Evolutionary conservation across 1,140 invertebrate genomes (phyloP).

Genomic region (Euwallacea similis): DNA sequence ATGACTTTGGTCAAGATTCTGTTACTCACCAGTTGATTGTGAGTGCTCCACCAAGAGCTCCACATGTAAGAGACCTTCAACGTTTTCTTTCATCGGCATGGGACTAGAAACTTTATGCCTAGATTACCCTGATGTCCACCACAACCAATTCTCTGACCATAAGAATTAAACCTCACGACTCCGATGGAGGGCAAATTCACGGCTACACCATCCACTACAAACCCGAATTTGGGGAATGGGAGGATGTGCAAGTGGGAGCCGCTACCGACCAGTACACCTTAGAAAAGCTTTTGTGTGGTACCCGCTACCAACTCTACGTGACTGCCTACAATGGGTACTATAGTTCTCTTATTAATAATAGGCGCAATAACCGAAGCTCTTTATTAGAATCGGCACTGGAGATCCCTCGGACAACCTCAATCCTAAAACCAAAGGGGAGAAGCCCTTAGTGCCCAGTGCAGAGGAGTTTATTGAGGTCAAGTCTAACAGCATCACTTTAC

Average conservation of each 20-base stretch:
- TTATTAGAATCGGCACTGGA: constrained; percentile 80
- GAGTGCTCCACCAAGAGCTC: constrained; percentile 51
- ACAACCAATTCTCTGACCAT: constrained; percentile 82
- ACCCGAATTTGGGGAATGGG: constrained; percentile 91
- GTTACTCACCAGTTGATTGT: constrained; percentile 89
- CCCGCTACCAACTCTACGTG: constrained; percentile 88
- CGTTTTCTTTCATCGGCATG: background rate
- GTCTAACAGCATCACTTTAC: constrained; percentile 86
- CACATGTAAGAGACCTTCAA: constrained; percentile 37
- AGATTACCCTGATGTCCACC: constrained; percentile 64
- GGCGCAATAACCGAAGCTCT: too few relatives aligned
- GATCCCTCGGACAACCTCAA: constrained; percentile 85
- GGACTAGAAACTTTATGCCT: constrained; percentile 37
- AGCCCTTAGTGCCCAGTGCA: constrained; percentile 87
- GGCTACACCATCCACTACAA: constrained; percentile 92
- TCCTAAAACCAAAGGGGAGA: constrained; percentile 83
- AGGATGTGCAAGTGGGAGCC: constrained; percentile 76
- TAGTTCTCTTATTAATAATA: too few relatives aligned
- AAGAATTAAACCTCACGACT: constrained; percentile 74
- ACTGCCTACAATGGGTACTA: constrained; percentile 84
- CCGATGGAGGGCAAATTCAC: constrained; percentile 74
- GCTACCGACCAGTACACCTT: constrained; percentile 81
- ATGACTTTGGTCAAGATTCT: constrained; percentile 88
- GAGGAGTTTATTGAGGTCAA: constrained; percentile 90
- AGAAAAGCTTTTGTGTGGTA: constrained; percentile 86